Evolutionary conservation across 2,113 vertebrate genomes (phyloP).

Genomic region (Tricholaema leucomelas): DNA sequence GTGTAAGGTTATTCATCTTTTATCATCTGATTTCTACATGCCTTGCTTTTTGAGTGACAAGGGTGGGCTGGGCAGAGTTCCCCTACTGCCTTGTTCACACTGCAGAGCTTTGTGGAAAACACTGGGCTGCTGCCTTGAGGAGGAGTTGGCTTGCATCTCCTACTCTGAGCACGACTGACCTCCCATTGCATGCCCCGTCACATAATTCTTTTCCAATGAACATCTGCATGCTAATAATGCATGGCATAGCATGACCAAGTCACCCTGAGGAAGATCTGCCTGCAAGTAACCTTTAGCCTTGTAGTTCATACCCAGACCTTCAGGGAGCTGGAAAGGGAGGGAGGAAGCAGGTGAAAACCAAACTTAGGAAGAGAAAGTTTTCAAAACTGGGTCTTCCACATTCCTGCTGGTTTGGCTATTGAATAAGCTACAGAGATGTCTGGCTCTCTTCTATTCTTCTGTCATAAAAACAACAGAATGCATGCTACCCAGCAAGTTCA

Average conservation of each 20-base stretch:
- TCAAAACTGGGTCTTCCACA: conserved; percentile 25
- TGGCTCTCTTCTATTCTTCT: background rate
- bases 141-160: background rate
- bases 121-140: background rate
- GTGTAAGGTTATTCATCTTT: background rate
- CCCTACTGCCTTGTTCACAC: background rate
- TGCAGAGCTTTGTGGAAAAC: background rate
- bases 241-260: background rate
- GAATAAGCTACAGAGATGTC: background rate
- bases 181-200: background rate
- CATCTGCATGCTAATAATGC: background rate
- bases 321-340: background rate
- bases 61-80: background rate
- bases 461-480: background rate
- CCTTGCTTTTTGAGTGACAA: background rate
- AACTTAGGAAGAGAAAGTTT: background rate
- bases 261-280: background rate
- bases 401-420: conserved; percentile 17
- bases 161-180: background rate
- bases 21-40: background rate
- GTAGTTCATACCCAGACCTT: background rate
- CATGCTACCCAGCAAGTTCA: conserved; percentile 20
- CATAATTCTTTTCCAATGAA: background rate
- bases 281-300: background rate
- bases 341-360: background rate